Evolutionary conservation across 2,888 invertebrate species (phyloP).

Genomic region (Piscicola geometra): DNA sequence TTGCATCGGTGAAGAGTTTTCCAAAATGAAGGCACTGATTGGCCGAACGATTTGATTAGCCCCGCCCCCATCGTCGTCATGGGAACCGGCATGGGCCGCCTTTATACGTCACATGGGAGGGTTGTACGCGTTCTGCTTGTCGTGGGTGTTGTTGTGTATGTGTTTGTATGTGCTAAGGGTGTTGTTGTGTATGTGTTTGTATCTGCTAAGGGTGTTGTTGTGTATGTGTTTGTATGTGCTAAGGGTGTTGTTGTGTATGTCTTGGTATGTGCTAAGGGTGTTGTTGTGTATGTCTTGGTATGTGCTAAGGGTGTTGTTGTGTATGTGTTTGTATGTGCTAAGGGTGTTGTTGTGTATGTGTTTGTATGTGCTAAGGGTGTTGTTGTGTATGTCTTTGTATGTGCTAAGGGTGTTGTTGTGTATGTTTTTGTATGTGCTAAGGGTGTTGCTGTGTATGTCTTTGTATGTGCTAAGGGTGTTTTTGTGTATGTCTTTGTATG

Average conservation of each 20-base stretch:
- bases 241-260: not conserved
- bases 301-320: not conserved
- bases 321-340: conserved; percentile 2
- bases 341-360: not conserved
- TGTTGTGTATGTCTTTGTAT: too few species aligned
- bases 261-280: not conserved
- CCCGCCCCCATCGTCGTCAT: not conserved
- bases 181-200: not conserved
- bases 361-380: conserved; percentile 11
- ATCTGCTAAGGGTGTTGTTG: too few species aligned
- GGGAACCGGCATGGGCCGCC: conserved; percentile 15
- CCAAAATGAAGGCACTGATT: not conserved
- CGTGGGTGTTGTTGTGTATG: not conserved
- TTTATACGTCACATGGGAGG: conserved; percentile 14
- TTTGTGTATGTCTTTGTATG: too few species aligned
- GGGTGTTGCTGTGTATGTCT: too few species aligned
- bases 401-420: too few species aligned
- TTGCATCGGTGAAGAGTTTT: not conserved
- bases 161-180: not conserved
- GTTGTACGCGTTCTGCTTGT: not conserved
- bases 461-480: too few species aligned
- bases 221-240: too few species aligned
- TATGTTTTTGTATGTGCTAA: too few species aligned
- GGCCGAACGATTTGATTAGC: conserved; percentile 9
- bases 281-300: conserved; percentile 1